phyloP scores from a whole-genome alignment of 2,113 vertebrate species.

The Vicugna pacos region DNA sequence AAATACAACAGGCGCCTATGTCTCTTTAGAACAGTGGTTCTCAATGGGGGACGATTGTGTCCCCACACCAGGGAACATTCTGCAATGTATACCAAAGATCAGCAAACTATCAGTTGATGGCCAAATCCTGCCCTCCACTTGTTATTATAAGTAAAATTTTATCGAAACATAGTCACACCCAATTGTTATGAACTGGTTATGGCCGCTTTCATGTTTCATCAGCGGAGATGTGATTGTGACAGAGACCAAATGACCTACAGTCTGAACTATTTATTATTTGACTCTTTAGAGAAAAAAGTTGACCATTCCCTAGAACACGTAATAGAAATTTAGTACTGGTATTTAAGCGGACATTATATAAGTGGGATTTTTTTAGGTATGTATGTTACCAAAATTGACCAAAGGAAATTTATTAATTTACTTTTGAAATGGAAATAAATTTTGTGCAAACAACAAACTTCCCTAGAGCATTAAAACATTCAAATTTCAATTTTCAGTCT shows the following conservation, averaged over 20 bases:
- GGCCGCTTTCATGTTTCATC: background rate
- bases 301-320: background rate
- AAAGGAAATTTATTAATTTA: background rate
- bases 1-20: background rate
- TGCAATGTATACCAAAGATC: fast-evolving
- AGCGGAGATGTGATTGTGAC: background rate
- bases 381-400: background rate
- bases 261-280: background rate
- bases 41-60: background rate
- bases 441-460: background rate
- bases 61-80: fast-evolving
- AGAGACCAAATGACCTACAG: background rate
- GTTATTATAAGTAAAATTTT: background rate
- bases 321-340: background rate
- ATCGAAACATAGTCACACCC: fast-evolving
- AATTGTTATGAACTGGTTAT: background rate
- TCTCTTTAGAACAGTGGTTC: background rate
- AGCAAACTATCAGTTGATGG: background rate
- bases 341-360: background rate
- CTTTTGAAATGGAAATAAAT: background rate
- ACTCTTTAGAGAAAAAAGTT: background rate
- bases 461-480: background rate
- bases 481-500: background rate
- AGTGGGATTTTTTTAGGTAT: background rate
- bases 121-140: background rate